These are phyloP conservation scores for Australoheros facetus DNA, from an alignment of 2,797 vertebrate genomes.

Conservation along the genomic window DNA sequence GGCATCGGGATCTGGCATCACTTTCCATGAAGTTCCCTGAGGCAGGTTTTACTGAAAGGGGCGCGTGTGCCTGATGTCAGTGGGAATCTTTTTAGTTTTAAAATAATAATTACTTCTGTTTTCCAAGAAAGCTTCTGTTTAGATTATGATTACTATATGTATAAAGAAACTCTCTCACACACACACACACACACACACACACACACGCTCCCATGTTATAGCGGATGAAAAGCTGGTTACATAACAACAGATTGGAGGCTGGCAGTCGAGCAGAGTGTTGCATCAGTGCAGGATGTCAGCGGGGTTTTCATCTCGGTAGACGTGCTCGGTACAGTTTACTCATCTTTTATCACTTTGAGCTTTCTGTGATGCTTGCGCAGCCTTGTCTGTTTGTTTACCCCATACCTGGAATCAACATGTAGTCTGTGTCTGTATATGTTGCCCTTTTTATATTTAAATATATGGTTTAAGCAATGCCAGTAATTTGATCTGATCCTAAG, in stretches of 20 bases:
- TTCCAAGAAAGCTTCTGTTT: constrained; percentile 17
- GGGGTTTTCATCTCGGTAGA: neutral
- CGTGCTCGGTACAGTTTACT: neutral
- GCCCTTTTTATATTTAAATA: neutral
- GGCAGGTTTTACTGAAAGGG: constrained; percentile 3
- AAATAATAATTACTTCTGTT: constrained; percentile 28
- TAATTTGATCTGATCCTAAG: neutral
- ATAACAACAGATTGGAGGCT: constrained; percentile 29
- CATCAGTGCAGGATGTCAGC: constrained; percentile 28
- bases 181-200: neutral
- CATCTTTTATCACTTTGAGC: neutral
- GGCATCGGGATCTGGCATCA: neutral
- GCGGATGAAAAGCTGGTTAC: constrained; percentile 27
- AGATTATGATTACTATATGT: neutral
- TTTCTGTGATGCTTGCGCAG: neutral
- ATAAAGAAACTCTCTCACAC: neutral
- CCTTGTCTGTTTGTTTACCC: too few relatives aligned
- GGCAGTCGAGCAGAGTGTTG: constrained; percentile 9
- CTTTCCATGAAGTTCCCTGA: neutral
- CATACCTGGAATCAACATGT: neutral
- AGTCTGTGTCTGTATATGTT: neutral
- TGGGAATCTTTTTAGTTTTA: constrained; percentile 6
- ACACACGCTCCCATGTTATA: neutral
- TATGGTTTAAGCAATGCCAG: neutral
- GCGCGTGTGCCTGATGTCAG: neutral